Base-by-base conservation (phyloP, 2,113 vertebrate species). In the Myotis lucifugus region DNA sequence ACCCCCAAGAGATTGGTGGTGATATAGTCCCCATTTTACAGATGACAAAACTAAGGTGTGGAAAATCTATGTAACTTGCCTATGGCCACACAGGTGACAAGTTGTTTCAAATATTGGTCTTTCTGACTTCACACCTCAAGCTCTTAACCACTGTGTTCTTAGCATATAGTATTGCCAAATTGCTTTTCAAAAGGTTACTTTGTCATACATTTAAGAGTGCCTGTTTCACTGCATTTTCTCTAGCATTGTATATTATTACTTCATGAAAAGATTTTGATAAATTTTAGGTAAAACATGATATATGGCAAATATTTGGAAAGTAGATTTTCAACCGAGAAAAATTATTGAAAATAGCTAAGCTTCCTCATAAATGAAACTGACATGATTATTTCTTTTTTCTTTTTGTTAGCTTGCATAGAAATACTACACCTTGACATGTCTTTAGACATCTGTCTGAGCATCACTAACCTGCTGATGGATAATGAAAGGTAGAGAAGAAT, bases 391-490 rank as follows among this genome's bases (percentile, higher is more conserved):
- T 52, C 29, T 67, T 95, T 69, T 96, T 88, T 93, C 42, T 95
- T 23, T 97, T 96, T 92, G 6, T 92, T 98, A 99, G 99, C 98
- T 96, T 64, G 98, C 90, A 90, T 95, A 90, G 98, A 99, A 97
- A 98, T 99, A 86, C 95, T 99, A 17, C 96, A 98, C 83, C 82
- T 97, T 61, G 97, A 98, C 13, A 97, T 98, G 97, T 94, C 99
- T 96, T 97, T 99, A 92, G 98, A 99, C 27, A 97, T 99, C 19
- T 99, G 98, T 97, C 97, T 99, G 95, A 98, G 97, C 76, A 97
- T 98, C 96, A 98, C 98, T 83, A 99, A 99, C 84, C 98, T 99
- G 56, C 98, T 99, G 54, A 97, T 99, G 97, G 98, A 98, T 87
- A 95, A 99, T 88, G 97, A 98, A 93, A 99, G 99, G 99, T 99